Base-by-base conservation (phyloP, 2,797 vertebrate genomes). In the Chelon labrosus region DNA sequence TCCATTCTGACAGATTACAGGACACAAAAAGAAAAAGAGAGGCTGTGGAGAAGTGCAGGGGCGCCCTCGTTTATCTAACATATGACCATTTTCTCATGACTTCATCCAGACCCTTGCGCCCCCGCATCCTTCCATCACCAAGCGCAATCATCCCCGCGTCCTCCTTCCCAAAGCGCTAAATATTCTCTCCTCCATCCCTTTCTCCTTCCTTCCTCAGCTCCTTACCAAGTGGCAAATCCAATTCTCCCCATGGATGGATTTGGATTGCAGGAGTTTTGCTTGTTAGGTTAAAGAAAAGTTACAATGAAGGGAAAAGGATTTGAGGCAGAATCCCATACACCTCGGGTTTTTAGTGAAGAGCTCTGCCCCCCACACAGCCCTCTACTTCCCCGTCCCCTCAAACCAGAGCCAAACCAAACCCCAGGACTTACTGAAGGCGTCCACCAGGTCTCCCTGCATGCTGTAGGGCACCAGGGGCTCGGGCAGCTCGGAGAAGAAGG, bases 401-500 rank as follows among this genome's bases (percentile, higher is more conserved):
- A 22, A 66, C 38, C 16, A 60, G 16, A 49, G 65, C 22, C 27
- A 14, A 22, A 27, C 50, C 13, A 14, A 42, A 14, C 42, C 42
- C 56, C 38, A 14, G 56, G 75, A 95, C 96, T 97, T 94, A 99
- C 97, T 99, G 93, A 96, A 96, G 5, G 96, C 96, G 39, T 99
- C 97, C 87, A 97, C 97, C 88, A 98, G 93, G 20, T 98, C 97
- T 0, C 84, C 84, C 95, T 99, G 97, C 95, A 97, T 95, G 87
- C 62, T 85, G 92, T 98, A 98, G 0, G 97, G 97, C 52, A 99
- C 97, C 76, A 98, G 90, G 1, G 97, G 97, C 19, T 98, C 97
- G 0, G 97, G 97, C 4, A 98, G 92, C 83, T 99, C 97, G 0
- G 97, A 98, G 94, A 99, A 99, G 85, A 98, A 98, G 76, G 97